Conservation (phyloP, 2,797 vertebrate genomes). For the Rhinoraja longicauda region DNA sequence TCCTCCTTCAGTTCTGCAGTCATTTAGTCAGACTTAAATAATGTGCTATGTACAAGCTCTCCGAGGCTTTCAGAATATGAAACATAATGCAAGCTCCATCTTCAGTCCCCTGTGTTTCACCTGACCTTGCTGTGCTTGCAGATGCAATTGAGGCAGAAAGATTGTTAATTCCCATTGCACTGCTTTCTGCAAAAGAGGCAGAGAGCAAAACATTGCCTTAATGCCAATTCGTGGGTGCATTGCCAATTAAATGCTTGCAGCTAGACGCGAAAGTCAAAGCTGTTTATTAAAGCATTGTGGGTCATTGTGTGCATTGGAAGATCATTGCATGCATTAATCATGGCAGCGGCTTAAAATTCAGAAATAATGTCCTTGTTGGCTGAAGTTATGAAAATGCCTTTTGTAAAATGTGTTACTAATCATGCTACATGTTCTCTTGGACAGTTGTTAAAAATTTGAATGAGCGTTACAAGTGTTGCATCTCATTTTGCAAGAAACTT, state of each 20-base stretch:
- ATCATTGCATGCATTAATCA: neutral
- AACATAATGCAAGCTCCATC: neutral
- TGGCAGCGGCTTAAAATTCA: neutral
- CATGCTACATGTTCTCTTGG: neutral
- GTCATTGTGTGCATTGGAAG: neutral
- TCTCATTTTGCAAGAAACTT: constrained; percentile 80
- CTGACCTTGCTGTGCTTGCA: constrained; percentile 7
- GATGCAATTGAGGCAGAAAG: neutral
- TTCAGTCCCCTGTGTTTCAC: neutral
- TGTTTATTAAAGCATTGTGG: too few species aligned
- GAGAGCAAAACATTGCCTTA: neutral
- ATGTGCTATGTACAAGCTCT: neutral
- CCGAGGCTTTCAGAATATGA: neutral
- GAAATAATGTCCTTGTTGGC: neutral
- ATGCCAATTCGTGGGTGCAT: neutral
- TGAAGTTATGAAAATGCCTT: neutral
- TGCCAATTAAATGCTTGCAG: neutral
- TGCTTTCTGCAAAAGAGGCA: neutral
- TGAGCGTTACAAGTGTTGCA: constrained; percentile 90
- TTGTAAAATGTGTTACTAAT: too few species aligned
- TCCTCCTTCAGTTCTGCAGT: neutral
- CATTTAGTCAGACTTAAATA: neutral
- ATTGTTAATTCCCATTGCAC: constrained; percentile 9
- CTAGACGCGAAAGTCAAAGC: neutral
- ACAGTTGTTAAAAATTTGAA: constrained; percentile 90